These are phyloP conservation scores for Meghimatium bilineatum DNA, from an alignment of 2,888 invertebrate species.

Conservation along the genomic window DNA sequence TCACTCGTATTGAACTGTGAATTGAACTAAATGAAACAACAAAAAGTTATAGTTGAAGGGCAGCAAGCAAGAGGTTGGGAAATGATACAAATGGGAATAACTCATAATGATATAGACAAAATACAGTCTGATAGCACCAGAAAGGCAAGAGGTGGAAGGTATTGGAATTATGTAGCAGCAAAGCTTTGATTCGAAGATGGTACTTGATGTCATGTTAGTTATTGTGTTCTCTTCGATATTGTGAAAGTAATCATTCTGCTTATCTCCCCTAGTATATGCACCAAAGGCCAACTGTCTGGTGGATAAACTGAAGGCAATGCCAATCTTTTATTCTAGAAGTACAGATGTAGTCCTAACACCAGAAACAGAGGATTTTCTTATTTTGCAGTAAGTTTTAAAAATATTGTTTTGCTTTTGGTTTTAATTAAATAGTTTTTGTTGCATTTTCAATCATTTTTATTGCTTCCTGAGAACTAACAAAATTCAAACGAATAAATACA, in stretches of 20 bases:
- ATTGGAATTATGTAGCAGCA: too few relatives aligned
- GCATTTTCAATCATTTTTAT: background rate
- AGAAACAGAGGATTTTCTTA: constrained; percentile 73
- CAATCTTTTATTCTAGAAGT: constrained; percentile 89
- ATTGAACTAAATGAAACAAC: too few relatives aligned
- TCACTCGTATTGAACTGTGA: too few relatives aligned
- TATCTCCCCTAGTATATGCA: constrained; percentile 82
- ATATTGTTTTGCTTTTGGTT: background rate
- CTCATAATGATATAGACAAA: too few relatives aligned
- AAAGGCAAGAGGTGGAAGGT: too few relatives aligned
- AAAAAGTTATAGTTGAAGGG: too few relatives aligned
- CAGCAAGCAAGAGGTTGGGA: too few relatives aligned
- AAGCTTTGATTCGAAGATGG: too few relatives aligned
- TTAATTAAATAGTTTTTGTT: background rate
- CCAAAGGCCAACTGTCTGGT: constrained; percentile 86
- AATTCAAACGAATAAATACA: background rate
- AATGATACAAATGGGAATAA: too few relatives aligned
- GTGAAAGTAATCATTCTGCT: background rate
- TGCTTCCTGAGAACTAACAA: background rate
- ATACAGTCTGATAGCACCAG: too few relatives aligned
- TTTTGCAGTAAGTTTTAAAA: constrained; percentile 78
- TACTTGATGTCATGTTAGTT: too few relatives aligned
- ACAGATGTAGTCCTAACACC: constrained; percentile 77
- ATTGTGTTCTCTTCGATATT: too few relatives aligned
- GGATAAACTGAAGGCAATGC: constrained; percentile 84